Evolutionary conservation across 2,797 vertebrate genomes (phyloP).

Genomic region (Molossus alvarezi): DNA sequence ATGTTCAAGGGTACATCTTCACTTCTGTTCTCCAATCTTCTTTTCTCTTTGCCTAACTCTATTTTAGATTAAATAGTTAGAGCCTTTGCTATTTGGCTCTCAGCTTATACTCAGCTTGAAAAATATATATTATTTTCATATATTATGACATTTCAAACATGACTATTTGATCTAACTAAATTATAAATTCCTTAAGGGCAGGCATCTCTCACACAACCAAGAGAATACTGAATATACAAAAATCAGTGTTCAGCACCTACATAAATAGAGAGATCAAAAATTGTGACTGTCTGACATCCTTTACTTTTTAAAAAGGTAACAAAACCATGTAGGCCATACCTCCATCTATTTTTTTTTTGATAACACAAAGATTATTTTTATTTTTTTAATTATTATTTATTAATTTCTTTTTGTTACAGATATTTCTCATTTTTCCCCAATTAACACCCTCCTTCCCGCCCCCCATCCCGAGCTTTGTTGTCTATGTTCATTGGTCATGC

Average conservation of each 20-base stretch:
- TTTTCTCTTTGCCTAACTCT: neutral
- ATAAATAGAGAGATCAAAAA: neutral
- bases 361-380: no score
- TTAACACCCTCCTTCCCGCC: no score
- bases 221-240: neutral
- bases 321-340: neutral
- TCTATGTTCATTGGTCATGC: no score
- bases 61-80: slow-evolving; percentile 13
- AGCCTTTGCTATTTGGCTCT: slow-evolving; percentile 1
- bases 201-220: neutral
- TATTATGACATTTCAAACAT: slow-evolving; percentile 31
- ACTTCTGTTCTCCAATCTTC: neutral
- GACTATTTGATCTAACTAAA: neutral
- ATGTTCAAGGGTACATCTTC: neutral
- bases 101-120: neutral
- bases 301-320: slow-evolving; percentile 5
- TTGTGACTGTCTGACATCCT: neutral
- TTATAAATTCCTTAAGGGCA: slow-evolving; percentile 6
- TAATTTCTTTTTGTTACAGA: no score
- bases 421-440: no score
- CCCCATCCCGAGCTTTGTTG: no score
- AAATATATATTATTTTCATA: slow-evolving; percentile 1
- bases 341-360: neutral
- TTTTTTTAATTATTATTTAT: no score
- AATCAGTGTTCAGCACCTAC: neutral